Evolutionary conservation across 1,140 invertebrate species (phyloP).

Genomic region (Ridgeia piscesae): DNA sequence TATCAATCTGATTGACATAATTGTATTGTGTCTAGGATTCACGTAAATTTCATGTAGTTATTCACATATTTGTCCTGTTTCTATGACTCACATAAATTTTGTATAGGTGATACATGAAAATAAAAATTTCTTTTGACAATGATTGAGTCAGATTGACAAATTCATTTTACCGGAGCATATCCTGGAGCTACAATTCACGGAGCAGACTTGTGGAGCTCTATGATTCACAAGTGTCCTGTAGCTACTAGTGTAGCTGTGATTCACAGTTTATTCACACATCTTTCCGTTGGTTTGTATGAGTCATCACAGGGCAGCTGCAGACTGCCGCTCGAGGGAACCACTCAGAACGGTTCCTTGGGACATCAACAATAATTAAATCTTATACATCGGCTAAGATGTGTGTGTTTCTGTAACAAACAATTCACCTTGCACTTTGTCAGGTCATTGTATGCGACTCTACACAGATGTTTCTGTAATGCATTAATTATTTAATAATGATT

Average conservation of each 20-base stretch:
- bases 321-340: not conserved
- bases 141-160: too few relatives aligned
- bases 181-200: not conserved
- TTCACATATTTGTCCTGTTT: too few relatives aligned
- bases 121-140: too few relatives aligned
- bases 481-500: not conserved
- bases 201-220: too few relatives aligned
- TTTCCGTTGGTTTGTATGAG: not conserved
- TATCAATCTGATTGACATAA: too few relatives aligned
- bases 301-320: not conserved
- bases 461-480: not conserved
- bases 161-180: too few relatives aligned
- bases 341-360: not conserved
- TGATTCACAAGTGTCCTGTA: not conserved
- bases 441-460: not conserved
- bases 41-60: too few relatives aligned
- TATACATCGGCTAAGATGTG: not conserved
- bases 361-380: not conserved
- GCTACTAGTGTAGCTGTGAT: not conserved
- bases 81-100: too few relatives aligned
- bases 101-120: too few relatives aligned
- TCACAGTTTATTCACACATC: not conserved
- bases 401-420: not conserved
- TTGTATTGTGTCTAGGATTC: too few relatives aligned
- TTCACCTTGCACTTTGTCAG: not conserved